A percentile compares a stretch with the other conserved stretches of the same genome.
Evolutionary conservation across 2,113 vertebrate species (phyloP).

Genomic region (Empidonax traillii): DNA sequence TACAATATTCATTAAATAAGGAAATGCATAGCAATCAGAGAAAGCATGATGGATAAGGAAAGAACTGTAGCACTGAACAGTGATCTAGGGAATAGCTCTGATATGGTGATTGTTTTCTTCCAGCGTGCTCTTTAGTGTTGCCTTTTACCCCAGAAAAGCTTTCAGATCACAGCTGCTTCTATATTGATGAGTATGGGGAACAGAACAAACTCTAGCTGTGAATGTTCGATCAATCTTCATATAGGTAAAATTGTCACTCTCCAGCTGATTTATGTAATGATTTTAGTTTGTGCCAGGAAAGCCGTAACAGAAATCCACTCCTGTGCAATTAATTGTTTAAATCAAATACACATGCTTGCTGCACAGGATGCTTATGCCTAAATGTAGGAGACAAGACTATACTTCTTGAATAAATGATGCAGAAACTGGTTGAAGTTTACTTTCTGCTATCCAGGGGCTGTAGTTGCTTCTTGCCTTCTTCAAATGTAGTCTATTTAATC

Average conservation of each 20-base stretch:
- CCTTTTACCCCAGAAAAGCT: conserved; percentile 53
- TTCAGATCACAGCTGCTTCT: conserved; percentile 61
- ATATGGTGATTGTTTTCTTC: conserved; percentile 39
- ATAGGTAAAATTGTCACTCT: conserved; percentile 44
- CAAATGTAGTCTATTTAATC: conserved; percentile 81
- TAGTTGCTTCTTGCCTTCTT: conserved; percentile 75
- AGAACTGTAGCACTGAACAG: neutral
- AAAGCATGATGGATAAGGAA: neutral
- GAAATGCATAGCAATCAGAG: neutral
- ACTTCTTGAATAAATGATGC: conserved; percentile 50
- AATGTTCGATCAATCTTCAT: conserved; percentile 38
- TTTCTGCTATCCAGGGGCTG: conserved; percentile 67
- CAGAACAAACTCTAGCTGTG: conserved; percentile 53
- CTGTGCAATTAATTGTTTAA: conserved; percentile 37
- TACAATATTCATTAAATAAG: conserved; percentile 7
- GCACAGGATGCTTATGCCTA: neutral
- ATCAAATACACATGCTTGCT: neutral
- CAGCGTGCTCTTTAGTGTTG: conserved; percentile 7
- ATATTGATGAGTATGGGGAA: conserved; percentile 49
- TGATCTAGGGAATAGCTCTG: conserved; percentile 35
- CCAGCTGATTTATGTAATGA: conserved; percentile 46
- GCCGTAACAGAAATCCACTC: neutral
- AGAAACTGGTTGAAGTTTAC: conserved; percentile 72
- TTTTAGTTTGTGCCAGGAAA: conserved; percentile 36
- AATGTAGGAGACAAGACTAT: conserved; percentile 30